Evolutionary conservation across 1,140 invertebrate species (phyloP), one percentile per base, ranked within the genome.

Genomic region (Drosophila trapezifrons): DNA sequence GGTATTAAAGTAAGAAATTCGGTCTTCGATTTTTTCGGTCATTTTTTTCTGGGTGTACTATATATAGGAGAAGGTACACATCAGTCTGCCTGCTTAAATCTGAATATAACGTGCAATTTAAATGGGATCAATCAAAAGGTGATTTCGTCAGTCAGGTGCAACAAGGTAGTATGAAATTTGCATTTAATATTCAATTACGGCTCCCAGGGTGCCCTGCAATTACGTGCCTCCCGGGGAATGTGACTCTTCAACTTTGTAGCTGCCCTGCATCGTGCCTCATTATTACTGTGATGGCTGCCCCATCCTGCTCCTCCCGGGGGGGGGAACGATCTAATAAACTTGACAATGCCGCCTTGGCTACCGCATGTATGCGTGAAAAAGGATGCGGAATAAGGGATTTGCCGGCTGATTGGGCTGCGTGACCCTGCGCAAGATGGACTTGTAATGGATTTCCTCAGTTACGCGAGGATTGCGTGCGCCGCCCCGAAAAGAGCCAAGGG

Each of bases 371-470:
- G 17, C 6, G 8, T 6, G 47, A n/a, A 12, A 27, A 29, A 37
- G 12, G 46, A 13, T n/a, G 12, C n/a, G 25, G 32, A 27, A 12
- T 17, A 29, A 42, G 25, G 10, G 12, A 13, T 20, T 20, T 52
- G 10, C 4, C 10, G 18, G 64, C 3, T 27, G 43, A 20, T 66
- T 63, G 17, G 35, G 46, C 37, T 84, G 72, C 78, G 69, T 85
- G 74, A 55, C 20, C 29, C 62, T 52, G 42, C 32, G 38, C 49
- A 20, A 52, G 49, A 20, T 52, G 46, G 55, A 13, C 49, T 51
- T 81, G 75, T 79, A 78, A 82, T 86, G 83, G 70, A 73, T 80
- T 85, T 85, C 73, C 66, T 22, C 67, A 83, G 66, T 87, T 86
- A 86, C 83, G 79, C 70, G 79, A 20, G 56, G 83, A 69, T 86